phyloP scores from a whole-genome alignment of 2,888 invertebrate genomes.

The Zeuzera pyrina region DNA sequence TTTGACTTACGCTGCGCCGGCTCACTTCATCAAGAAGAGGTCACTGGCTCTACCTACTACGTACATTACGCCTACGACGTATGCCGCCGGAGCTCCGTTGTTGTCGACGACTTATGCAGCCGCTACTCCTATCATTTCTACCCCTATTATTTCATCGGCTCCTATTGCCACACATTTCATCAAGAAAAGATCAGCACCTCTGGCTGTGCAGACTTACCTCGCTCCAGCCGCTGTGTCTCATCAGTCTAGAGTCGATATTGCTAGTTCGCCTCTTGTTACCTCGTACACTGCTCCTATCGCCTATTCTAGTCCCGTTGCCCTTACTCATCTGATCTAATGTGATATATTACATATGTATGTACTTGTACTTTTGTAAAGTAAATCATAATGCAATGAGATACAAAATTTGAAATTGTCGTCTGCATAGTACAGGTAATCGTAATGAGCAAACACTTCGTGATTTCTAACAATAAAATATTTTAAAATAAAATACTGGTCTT shows the following conservation, averaged over 20 bases:
- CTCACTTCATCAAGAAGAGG: constrained; percentile 45
- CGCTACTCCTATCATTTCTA: constrained; percentile 26
- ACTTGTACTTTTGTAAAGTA: background rate
- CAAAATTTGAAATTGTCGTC: no score
- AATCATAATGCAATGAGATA: no score
- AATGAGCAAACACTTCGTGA: no score
- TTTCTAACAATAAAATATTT: no score
- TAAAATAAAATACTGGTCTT: no score
- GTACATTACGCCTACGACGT: constrained; percentile 26
- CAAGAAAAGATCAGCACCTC: constrained; percentile 39
- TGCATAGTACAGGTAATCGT: no score
- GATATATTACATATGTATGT: background rate
- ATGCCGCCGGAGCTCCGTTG: constrained; percentile 28
- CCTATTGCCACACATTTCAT: constrained; percentile 36
- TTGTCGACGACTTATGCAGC: constrained; percentile 32
- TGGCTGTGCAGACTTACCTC: constrained; percentile 23
- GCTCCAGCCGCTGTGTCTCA: constrained; percentile 34
- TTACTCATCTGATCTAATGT: constrained; percentile 8
- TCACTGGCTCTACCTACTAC: constrained; percentile 21
- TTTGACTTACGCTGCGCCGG: constrained; percentile 19
- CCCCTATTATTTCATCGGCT: constrained; percentile 30
- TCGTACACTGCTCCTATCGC: constrained; percentile 25
- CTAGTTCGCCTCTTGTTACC: constrained; percentile 26
- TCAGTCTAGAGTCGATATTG: constrained; percentile 34
- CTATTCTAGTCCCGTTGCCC: constrained; percentile 20